Base-by-base conservation (phyloP, 2,113 vertebrate species). In the Pithys albifrons region DNA sequence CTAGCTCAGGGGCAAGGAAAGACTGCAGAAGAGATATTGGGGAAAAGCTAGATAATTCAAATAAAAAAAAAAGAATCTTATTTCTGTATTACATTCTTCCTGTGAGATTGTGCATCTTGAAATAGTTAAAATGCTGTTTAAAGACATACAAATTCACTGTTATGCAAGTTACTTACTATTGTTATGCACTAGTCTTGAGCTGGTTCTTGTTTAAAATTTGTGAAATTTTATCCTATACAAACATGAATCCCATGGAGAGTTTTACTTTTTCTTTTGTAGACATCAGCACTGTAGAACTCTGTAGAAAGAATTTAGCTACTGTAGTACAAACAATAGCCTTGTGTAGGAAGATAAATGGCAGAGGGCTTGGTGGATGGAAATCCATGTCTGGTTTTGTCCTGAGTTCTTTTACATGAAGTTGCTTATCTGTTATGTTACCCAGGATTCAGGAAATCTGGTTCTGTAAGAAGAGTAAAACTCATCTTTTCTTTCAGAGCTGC, bases 11-110 rank as follows among this genome's bases (percentile, higher is more conserved):
- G 14, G 51, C 29, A 16, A 70, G 35, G 31, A 77, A 35, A 52
- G 65, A 57, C 20, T 2, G 4, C 12, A 55, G 19, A 83, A 48
- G 5, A 52, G n/a, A 28, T n/a, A 52, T 1, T 35, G 35, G 6
- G 6, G 15, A 15, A 76, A 77, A 66, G 31, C 7, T 13, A 64
- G 88, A 48, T 75, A 61, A 72, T 43, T 64, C 1, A 48, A 29
- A 87, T 39, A 1, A 7, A 7, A 52, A 81, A 28, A 31, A 27
- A 12, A 27, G 10, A 23, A 11, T 9, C 0, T 0, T 33, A 10
- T 48, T 83, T 70, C 14, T 52, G 3, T 62, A 17, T 31, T 71
- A 23, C 3, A 27, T 57, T 79, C 27, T 72, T 49, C 15, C 14
- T 76, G 23, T 61, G n/a, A 54, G 20, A 64, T 75, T 5, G 1